Evolutionary conservation across 1,140 invertebrate genomes (phyloP), one percentile per base, ranked within the genome.

Genomic region (Aphaenogaster rudis): DNA sequence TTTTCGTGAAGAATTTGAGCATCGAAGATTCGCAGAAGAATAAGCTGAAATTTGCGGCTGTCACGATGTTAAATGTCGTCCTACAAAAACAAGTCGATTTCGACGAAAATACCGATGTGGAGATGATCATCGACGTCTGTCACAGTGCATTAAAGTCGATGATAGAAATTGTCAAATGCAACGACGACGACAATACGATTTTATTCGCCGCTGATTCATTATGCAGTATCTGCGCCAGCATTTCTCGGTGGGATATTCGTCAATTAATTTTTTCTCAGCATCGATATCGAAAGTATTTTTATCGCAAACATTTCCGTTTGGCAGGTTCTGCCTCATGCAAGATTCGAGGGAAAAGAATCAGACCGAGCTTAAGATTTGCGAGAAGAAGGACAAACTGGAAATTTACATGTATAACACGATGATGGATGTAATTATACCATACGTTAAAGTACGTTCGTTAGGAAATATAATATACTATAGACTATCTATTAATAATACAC

Each of bases 341-440:
- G n/a, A 48, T 50, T 48, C 13, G 21, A 33, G 6, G 11, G 42
- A 50, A 21, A 36, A 63, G 5, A 36, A 39, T 36, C 9, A 81
- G 39, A 76, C 1, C 3, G 17, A 50, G 17, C 6, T n/a, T 48
- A 36, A 50, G 5, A 52, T 69, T 61, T 17, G 13, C 0, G 42
- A 78, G 15, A 15, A 33, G 7, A 61, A 52, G n/a, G 13, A 11
- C 0, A 6, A 48, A 4, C 8, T 79, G 13, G 15, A 36, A n/a
- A 71, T 59, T n/a, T 13, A 8, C 9, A 66, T 91, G 17, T 87
- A 88, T 36, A 2, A 7, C 0, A 50, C 21, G 4, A 66, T 84
- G 52, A 91, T 90, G 80, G 63, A 85, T 28, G 67, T 80, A 21
- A 52, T 92, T 9, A 28, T 92, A n/a, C 88, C 91, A 0, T 69